Evolutionary conservation across 1,140 invertebrate genomes (phyloP).

Genomic region (Eurosta solidaginis): DNA sequence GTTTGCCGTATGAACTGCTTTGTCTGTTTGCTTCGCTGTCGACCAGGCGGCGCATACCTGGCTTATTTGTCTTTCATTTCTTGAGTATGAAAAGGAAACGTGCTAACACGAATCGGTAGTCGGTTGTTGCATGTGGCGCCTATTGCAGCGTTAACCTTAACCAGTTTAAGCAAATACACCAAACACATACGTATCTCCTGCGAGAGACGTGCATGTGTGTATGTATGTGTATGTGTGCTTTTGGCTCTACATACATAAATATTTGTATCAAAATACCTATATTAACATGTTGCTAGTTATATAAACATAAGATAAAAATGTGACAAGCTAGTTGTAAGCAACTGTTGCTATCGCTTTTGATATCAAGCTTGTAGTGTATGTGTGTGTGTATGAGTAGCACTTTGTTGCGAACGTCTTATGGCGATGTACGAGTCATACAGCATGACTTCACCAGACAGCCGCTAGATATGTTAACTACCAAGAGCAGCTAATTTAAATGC

Average conservation of each 20-base stretch:
- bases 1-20: not conserved
- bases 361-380: not conserved
- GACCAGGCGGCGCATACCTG: not conserved
- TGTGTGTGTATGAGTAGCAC: too few species aligned
- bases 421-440: not conserved
- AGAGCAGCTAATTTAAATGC: not conserved
- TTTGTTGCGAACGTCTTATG: not conserved
- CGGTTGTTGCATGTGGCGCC: slow-evolving; percentile 1
- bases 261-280: not conserved
- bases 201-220: not conserved
- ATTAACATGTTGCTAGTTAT: not conserved
- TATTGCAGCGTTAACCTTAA: not conserved
- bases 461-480: slow-evolving; percentile 5
- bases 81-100: slow-evolving; percentile 2
- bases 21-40: not conserved
- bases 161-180: not conserved
- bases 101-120: not conserved
- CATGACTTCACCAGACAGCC: not conserved
- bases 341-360: too few species aligned
- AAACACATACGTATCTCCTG: too few species aligned
- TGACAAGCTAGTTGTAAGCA: not conserved
- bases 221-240: not conserved
- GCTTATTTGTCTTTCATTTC: not conserved
- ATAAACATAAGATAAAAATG: not conserved
- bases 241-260: not conserved